These are phyloP conservation scores for Venustaconcha ellipsiformis DNA, from an alignment of 1,140 invertebrate genomes.

Conservation along the genomic window DNA sequence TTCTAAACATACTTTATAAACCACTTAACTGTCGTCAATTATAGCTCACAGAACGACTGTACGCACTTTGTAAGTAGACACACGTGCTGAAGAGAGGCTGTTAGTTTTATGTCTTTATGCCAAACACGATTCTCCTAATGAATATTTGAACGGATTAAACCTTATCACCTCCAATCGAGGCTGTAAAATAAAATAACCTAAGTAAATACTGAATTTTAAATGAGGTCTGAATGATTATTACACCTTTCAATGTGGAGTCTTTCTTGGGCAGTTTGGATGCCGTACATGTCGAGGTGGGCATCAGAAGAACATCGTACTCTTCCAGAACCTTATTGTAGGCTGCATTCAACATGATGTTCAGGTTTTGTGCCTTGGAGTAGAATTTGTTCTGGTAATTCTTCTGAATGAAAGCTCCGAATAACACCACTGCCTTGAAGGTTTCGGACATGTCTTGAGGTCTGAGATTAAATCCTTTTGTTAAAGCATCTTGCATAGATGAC, in stretches of 20 bases:
- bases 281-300: slow-evolving; percentile 49
- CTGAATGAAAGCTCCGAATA: not conserved
- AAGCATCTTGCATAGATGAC: slow-evolving; percentile 27
- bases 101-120: no score
- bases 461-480: slow-evolving; percentile 9
- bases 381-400: slow-evolving; percentile 42
- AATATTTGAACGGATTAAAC: no score
- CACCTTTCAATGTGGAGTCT: not conserved
- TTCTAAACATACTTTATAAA: no score
- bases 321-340: slow-evolving; percentile 44
- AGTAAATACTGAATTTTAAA: no score
- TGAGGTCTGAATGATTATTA: no score
- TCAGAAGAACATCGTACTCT: slow-evolving; percentile 50
- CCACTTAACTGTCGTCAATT: no score
- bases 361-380: slow-evolving; percentile 43
- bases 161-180: no score
- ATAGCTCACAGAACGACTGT: no score
- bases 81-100: no score
- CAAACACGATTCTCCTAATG: no score
- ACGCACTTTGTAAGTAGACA: no score
- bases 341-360: slow-evolving; percentile 29
- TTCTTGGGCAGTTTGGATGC: slow-evolving; percentile 35
- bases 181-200: no score
- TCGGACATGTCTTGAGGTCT: slow-evolving; percentile 20
- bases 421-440: slow-evolving; percentile 17